Conservation (phyloP, 1,140 invertebrate genomes). For the Diachasma alloeum region DNA sequence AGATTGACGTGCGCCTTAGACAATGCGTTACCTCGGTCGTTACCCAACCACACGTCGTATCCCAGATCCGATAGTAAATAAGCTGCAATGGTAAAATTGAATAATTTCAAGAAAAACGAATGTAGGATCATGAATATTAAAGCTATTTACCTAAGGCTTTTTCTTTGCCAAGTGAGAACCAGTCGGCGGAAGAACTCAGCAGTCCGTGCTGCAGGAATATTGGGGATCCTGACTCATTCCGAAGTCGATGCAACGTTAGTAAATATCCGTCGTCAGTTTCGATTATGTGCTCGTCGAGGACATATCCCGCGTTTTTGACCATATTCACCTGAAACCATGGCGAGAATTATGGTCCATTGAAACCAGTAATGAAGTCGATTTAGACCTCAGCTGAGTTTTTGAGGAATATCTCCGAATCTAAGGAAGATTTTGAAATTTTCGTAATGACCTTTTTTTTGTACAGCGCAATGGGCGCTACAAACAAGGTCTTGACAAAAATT, state of each 20-base stretch:
- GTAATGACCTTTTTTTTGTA: too few species aligned
- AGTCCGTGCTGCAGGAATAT: slow-evolving; percentile 65
- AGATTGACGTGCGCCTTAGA: slow-evolving; percentile 51
- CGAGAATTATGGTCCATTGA: too few species aligned
- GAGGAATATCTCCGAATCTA: too few species aligned
- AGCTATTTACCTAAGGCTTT: slow-evolving; percentile 49
- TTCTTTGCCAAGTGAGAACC: slow-evolving; percentile 55
- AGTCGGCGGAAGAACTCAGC: slow-evolving; percentile 56
- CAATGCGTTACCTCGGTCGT: slow-evolving; percentile 66
- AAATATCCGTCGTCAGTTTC: slow-evolving; percentile 67
- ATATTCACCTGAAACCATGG: slow-evolving; percentile 41
- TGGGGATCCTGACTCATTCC: background rate
- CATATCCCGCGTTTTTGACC: slow-evolving; percentile 68
- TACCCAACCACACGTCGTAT: slow-evolving; percentile 68
- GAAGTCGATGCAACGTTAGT: slow-evolving; percentile 65
- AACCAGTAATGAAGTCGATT: too few species aligned
- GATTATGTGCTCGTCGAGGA: slow-evolving; percentile 65
- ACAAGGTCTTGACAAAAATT: too few species aligned
- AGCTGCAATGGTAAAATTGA: too few species aligned
- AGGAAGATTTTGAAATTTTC: too few species aligned
- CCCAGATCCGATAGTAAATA: slow-evolving; percentile 63
- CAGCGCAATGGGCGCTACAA: too few species aligned
- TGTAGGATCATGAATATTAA: background rate
- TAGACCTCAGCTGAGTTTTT: too few species aligned
- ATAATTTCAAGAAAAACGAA: too few species aligned